Conservation (phyloP, 2,113 vertebrate genomes). For the Poeciliopsis prolifica region DNA sequence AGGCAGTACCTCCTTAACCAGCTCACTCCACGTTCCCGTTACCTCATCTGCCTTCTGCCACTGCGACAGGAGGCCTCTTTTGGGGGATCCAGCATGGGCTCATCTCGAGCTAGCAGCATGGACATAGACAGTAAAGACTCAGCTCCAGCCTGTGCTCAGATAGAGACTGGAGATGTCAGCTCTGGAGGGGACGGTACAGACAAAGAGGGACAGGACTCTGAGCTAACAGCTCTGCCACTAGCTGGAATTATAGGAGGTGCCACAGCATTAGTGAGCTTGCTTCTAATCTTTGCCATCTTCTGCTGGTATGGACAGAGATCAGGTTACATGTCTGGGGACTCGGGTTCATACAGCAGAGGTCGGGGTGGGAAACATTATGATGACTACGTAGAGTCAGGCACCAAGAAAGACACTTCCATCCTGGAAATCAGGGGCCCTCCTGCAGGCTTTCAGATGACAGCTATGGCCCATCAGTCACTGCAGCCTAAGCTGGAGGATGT, state of each 20-base stretch:
- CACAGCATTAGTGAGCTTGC: constrained; percentile 87
- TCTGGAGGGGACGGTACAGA: constrained; percentile 81
- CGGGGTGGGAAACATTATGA: constrained; percentile 84
- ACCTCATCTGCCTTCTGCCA: constrained; percentile 90
- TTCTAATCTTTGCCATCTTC: constrained; percentile 88
- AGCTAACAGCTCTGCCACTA: constrained; percentile 85
- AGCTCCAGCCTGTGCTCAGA: constrained; percentile 88
- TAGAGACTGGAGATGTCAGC: constrained; percentile 84
- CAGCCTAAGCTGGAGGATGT: constrained; percentile 87
- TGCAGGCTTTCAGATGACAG: constrained; percentile 89
- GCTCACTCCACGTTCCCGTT: constrained; percentile 89
- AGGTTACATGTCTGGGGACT: constrained; percentile 83
- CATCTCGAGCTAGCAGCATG: constrained; percentile 69
- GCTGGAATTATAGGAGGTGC: constrained; percentile 91
- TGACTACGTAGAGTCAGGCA: constrained; percentile 91
- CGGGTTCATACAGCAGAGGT: constrained; percentile 80
- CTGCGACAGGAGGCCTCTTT: constrained; percentile 76
- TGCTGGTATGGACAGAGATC: constrained; percentile 91
- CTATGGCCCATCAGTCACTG: constrained; percentile 86
- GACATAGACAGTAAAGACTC: constrained; percentile 85
- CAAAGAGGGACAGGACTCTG: constrained; percentile 82
- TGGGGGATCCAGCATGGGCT: constrained; percentile 67
- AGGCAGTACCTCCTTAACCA: constrained; percentile 90
- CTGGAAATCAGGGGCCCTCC: constrained; percentile 88
- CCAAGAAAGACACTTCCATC: constrained; percentile 95